Base-by-base conservation (phyloP, 1,140 invertebrate species). In the Megalonaias nervosa region DNA sequence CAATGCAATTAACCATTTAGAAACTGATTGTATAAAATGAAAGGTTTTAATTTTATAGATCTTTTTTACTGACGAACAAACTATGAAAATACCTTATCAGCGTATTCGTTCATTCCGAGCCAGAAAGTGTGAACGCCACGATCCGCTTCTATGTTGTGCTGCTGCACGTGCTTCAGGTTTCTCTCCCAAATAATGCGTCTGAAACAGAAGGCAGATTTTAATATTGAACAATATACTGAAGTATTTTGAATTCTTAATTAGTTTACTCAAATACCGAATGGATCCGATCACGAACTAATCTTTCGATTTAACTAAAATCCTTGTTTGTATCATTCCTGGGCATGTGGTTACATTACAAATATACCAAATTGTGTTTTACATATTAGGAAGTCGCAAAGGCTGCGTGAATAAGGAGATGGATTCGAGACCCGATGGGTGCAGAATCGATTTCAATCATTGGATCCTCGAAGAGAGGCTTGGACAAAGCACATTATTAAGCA, bases 81-180 rank as follows among this genome's bases (percentile, higher is more conserved):
- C 9, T 31, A 67, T 70, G 26, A n/a, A 73, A 80, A 23, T 73
- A 87, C 86, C 86, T 86, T 85, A 60, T 91, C 90, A 69, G 87
- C 85, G 31, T 85, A 91, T 69, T 89, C 80, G 81, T 91, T 91
- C 77, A 90, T 80, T 58, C 90, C 90, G 17, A 90, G 79, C 38
- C 82, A 77, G 85, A 84, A 91, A 14, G 85, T 86, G 71, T 87
- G 83, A 0, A 85, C 66, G 0, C 96, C 96, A 67, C 91, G 84
- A 79, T 94, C 93, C 67, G 85, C 89, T 26, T 87, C 75, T 15
- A 88, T 58, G 92, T 98, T 98, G 88, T 98, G 97, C 85, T 94
- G 93, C 57, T 95, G 95, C 88, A 98, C 95, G 66, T 74, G 81
- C 13, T 81, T 71, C 4, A 88, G 59, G 67, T 85, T 84, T 38